Evolutionary conservation across 2,888 invertebrate genomes (phyloP), one percentile per base, ranked within the genome.

Genomic region (Drosophila mettleri): DNA sequence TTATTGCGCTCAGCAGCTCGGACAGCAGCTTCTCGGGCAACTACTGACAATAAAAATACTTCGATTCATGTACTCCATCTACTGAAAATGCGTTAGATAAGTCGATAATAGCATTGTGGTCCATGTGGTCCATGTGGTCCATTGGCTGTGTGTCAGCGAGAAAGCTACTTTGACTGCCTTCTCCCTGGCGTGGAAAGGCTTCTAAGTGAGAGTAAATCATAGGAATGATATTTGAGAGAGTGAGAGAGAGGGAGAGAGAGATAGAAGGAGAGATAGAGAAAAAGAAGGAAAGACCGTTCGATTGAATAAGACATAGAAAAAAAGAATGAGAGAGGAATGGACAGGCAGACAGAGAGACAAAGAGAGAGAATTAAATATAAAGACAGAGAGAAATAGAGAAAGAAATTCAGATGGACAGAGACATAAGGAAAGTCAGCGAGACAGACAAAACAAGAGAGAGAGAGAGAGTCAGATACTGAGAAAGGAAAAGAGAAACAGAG

Each of bases 31-130:
- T 3, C 20, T 14, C 3, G 27, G 27, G 1, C 18, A 43, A 43
- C 57, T 18, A 6, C n/a, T 38, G 31, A 27, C 22, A 38, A 45
- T 29, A 29, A 29, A 43, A 43, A 12, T 45, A 45, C 10, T 45
- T 45, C n/a, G 24, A 3, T 12, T 16, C 45, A 18, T 12, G 16
- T 3, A 10, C 16, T 27, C 27, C 6, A 6, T 10, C 27, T n/a
- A 18, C 27, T 27, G 27, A 10, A 10, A 27, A 16, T 45, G 43
- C 24, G 5, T 27, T 10, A 27, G n/a, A 39, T 20, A 20, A 2
- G 20, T 5, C 20, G 20, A 39, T 20, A 20, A 43, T 24, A 5
- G 43, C 24, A 43, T 43, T 24, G 41, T 24, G 43, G n/a, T n/a
- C n/a, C n/a, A n/a, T n/a, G n/a, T n/a, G n/a, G n/a, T n/a, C n/a